Percentiles rank a stretch among this genome's conserved stretches.
phyloP scores from a whole-genome alignment of 2,888 invertebrate species.

The Pomacea canaliculata region DNA sequence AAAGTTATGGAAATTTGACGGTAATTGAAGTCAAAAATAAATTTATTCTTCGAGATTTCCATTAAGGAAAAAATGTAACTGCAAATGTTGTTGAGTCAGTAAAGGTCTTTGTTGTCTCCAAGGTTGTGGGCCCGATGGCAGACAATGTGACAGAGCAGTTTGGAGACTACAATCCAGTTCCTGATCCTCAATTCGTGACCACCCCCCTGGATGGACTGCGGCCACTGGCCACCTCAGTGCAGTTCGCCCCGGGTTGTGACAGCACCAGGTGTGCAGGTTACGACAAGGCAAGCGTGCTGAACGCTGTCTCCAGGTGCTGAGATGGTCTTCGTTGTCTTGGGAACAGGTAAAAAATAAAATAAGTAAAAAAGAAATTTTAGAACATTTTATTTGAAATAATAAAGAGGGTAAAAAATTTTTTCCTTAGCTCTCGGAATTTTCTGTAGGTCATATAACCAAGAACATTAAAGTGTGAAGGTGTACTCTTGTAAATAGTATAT shows the following conservation, averaged over 20 bases:
- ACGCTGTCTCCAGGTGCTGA: constrained; percentile 47
- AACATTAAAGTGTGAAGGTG: no score
- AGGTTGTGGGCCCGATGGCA: constrained; percentile 66
- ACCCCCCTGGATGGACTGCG: constrained; percentile 54
- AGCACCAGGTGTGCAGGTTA: constrained; percentile 50
- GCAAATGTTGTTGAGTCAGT: no score
- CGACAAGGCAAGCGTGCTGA: constrained; percentile 36
- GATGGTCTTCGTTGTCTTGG: constrained; percentile 59
- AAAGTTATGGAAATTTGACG: no score
- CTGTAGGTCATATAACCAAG: no score
- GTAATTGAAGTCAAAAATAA: no score
- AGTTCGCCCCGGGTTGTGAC: constrained; percentile 54
- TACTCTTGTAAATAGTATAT: no score
- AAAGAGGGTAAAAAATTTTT: no score
- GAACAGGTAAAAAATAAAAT: constrained; percentile 45
- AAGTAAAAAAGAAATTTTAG: no score
- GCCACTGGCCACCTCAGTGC: constrained; percentile 38
- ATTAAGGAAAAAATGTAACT: no score
- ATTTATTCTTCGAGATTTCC: no score
- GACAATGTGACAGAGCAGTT: constrained; percentile 54
- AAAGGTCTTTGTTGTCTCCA: constrained; percentile 12
- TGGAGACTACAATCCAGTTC: constrained; percentile 58
- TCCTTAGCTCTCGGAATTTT: no score
- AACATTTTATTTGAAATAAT: no score
- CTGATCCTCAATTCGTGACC: constrained; percentile 44